Evolutionary conservation across 2,888 invertebrate genomes (phyloP).

Genomic region (Bombyx huttoni): DNA sequence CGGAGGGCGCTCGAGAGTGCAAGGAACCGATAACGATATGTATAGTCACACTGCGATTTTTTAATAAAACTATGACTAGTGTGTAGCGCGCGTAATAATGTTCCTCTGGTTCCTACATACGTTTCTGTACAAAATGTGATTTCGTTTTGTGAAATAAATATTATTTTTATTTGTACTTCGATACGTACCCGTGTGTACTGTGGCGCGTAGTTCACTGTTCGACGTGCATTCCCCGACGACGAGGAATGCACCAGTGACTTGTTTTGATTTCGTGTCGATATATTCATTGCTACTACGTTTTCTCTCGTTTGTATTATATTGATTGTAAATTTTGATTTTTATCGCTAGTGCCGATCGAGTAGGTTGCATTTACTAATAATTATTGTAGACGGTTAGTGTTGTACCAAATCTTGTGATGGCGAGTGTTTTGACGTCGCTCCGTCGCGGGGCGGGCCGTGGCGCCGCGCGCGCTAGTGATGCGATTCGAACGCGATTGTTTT

Average conservation of each 20-base stretch:
- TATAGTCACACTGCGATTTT: conserved; percentile 53
- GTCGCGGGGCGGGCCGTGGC: background rate
- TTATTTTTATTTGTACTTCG: conserved; percentile 7
- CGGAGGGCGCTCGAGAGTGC: conserved; percentile 29
- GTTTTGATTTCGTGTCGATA: conserved; percentile 7
- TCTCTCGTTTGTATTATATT: conserved; percentile 36
- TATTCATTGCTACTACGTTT: background rate
- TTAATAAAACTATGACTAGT: conserved; percentile 58
- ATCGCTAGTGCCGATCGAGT: conserved; percentile 43
- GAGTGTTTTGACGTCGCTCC: conserved; percentile 19
- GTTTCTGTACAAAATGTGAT: conserved; percentile 25
- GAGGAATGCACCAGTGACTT: background rate
- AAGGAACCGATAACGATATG: conserved; percentile 18
- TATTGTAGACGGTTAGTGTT: conserved; percentile 58
- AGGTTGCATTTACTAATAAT: conserved; percentile 66
- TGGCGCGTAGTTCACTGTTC: conserved; percentile 3
- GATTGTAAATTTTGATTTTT: conserved; percentile 56
- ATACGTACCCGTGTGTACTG: conserved; percentile 12
- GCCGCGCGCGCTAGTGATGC: background rate
- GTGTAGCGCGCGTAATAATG: conserved; percentile 28
- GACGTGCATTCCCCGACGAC: background rate
- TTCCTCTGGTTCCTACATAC: conserved; percentile 16
- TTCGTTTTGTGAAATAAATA: conserved; percentile 14
- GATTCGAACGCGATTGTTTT: background rate
- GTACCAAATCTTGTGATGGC: conserved; percentile 59